Base-by-base conservation (phyloP, 2,888 invertebrate genomes). In the Baccha elongata region DNA sequence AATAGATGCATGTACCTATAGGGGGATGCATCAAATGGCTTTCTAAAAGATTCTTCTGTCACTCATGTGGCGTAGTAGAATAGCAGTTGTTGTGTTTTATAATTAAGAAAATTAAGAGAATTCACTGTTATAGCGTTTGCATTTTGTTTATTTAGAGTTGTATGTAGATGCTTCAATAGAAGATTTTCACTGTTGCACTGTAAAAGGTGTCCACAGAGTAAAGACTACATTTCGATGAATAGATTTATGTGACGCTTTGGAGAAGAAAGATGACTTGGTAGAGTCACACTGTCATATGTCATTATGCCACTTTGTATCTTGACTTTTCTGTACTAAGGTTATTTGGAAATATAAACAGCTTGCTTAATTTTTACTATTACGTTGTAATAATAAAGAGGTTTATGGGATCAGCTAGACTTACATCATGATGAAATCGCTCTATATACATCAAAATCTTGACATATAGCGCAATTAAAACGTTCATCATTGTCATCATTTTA, bases 191-290 rank as follows among this genome's bases (percentile, higher is more conserved):
- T 40, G 3, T 40, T 40, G 37, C 37, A 40, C 37, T 40, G 2
- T n/a, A n/a, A n/a, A n/a, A 32, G 8, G 6, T 5, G 37, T 40
- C 3, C 8, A 13, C 37, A 40, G 13, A 32, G 29, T 32, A 1
- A 32, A 32, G 8, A 32, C 5, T 23, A 23, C 5, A 40, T 2
- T 55, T 68, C 73, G 62, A 80, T 69, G 68, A 74, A 80, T 74
- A 74, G 80, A 74, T 74, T 50, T 69, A 80, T 80, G 74, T 62
- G 80, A 64, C 69, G 64, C 23, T 13, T 23, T 7, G 10, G 15
- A 35, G 48, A 50, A 65, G 60, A 37, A 60, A 10, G 53, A 67
- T 23, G 67, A 73, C 72, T 72, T 68, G 13, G 37, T 46, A 60
- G 67, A 72, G 67, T 60, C 72, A 72, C 17, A 29, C 35, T 32